Evolutionary conservation across 2,888 invertebrate species (phyloP), one percentile per base, ranked within the genome.

Genomic region (Halictus ligatus): DNA sequence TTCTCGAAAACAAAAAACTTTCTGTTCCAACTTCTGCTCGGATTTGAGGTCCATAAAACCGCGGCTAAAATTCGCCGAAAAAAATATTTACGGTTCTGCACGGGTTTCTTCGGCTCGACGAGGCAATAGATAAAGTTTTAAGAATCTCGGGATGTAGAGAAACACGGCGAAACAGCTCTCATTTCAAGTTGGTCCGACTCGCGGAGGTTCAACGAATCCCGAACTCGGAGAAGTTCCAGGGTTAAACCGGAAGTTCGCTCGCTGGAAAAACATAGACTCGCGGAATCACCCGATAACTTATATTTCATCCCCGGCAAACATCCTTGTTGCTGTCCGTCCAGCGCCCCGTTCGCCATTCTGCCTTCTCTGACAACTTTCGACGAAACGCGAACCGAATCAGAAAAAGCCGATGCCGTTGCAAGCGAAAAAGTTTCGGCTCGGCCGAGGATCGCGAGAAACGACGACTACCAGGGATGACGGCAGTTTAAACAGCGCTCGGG

Each of bases 401-500:
- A 60, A 60, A 71, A 35, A 71, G 50, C 18, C 21, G 13, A 8
- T 18, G 46, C 15, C 15, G 46, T 18, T 35, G 18, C 73, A 50
- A 73, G 48, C 25, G 73, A 50, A 73, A 73, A 73, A 73, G 50
- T 73, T 73, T 29, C 25, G 48, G 8, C 46, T 13, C n/a, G 8
- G 13, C 35, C 35, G 40, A 13, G 18, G 46, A 10, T 58, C 48
- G 64, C 7, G 35, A 69, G 69, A 48, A 64, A 69, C 35, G 75
- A 75, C 58, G 75, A 43, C 18, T 40, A 10, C 15, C 48, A 35
- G 21, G 40, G 69, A 71, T 29, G 71, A 29, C 77, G 48, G 54
- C 18, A 58, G 43, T 78, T 78, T 78, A 29, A 64, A 40, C 67
- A 67, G 73, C n/a, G 74, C 43, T 50, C 67, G 18, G 69, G 69